phyloP scores from a whole-genome alignment of 2,113 vertebrate species.

The Procavia capensis region DNA sequence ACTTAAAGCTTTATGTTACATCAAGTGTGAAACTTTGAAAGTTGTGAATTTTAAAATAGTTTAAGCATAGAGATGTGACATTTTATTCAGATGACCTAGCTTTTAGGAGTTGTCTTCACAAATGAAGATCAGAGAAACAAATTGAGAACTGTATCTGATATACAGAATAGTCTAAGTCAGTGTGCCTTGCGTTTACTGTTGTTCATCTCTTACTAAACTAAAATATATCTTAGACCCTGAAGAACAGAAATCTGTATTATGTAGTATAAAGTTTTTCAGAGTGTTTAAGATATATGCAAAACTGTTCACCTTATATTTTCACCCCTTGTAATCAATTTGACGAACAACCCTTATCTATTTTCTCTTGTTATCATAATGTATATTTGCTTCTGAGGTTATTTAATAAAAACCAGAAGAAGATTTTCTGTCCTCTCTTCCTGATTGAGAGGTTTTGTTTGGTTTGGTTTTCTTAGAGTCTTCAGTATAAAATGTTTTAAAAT shows the following conservation, averaged over 20 bases:
- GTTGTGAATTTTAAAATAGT: slow-evolving; percentile 19
- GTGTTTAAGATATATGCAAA: slow-evolving; percentile 42
- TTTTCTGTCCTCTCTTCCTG: not conserved
- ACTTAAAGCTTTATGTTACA: slow-evolving; percentile 41
- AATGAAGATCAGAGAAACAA: slow-evolving; percentile 38
- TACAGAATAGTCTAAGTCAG: not conserved
- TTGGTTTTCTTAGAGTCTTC: not conserved
- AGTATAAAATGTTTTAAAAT: no score
- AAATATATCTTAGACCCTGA: slow-evolving; percentile 7
- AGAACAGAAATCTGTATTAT: not conserved
- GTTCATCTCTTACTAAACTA: slow-evolving; percentile 24
- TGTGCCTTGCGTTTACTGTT: slow-evolving; percentile 20
- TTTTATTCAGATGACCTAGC: slow-evolving; percentile 61
- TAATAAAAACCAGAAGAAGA: slow-evolving; percentile 43
- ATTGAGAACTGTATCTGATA: not conserved
- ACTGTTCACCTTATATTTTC: slow-evolving; percentile 31
- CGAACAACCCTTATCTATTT: not conserved
- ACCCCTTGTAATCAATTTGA: not conserved
- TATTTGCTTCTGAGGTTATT: slow-evolving; percentile 35
- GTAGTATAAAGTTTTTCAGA: slow-evolving; percentile 13
- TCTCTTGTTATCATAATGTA: not conserved
- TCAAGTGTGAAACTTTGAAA: slow-evolving; percentile 28
- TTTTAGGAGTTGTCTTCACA: slow-evolving; percentile 56
- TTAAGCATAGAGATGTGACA: not conserved
- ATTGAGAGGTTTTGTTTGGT: not conserved